Base-by-base conservation (phyloP, 2,797 vertebrate genomes). In the Leuciscus waleckii region DNA sequence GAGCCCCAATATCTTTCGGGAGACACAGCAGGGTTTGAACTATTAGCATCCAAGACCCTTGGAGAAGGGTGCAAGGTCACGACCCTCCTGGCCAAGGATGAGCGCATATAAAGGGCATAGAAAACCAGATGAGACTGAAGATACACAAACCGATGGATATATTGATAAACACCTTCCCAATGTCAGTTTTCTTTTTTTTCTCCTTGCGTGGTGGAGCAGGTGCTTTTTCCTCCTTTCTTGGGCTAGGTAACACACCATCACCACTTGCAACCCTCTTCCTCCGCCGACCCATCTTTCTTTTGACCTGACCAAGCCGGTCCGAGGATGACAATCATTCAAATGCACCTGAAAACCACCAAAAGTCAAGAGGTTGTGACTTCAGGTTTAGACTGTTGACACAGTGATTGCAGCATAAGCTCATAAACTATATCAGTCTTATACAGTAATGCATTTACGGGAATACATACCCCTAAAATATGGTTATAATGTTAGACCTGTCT, bases 1-100 rank as follows among this genome's bases (percentile, higher is more conserved):
- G 98, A 96, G 77, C 98, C 98, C 98, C 98, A 99, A 89, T 97
- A 98, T 82, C 94, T 94, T 7, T 91, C 90, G 0, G 97, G 95
- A 2, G 97, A 93, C 35, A 95, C 95, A 3, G 90, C 88, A 0
- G 96, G 91, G 35, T 91, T 93, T 82, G 94, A 96, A 89, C 95
- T 95, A 61, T 96, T 95, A 13, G 92, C 86, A 16, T 95, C 90
- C 1, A 97, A 91, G 43, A 95, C 93, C 1, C 85, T 91, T 1
- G 94, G 91, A 0, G 97, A 95, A 0, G 96, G 92, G 88, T 98
- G 97, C 10, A 95, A 92, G 0, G 95, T 96, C 81, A 96, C 92
- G 11, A 97, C 95, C 21, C 95, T 94, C 87, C 93, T 93, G 13
- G 94, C 90, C 88, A 96, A 83, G 51, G 86, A 92, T 87, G 96